Conservation (phyloP, 2,797 vertebrate species). For the Gymnothorax reevesii region DNA sequence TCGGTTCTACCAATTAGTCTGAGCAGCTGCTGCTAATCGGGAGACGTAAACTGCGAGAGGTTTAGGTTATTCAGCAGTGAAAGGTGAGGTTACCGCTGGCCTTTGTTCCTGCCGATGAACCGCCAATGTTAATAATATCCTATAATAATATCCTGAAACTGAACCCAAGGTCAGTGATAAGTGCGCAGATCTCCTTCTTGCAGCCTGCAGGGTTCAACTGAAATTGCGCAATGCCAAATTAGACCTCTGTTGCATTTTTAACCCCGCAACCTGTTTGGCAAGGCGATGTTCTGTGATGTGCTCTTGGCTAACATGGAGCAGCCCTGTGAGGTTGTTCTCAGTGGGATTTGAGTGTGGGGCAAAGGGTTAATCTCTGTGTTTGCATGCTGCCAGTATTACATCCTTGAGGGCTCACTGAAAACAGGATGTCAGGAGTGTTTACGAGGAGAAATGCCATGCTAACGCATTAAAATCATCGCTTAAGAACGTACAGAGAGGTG, state of each 20-base stretch:
- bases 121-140: no score
- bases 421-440: background rate
- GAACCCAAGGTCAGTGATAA: no score
- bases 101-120: no score
- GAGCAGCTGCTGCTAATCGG: no score
- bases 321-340: background rate
- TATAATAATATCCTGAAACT: no score
- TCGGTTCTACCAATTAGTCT: no score
- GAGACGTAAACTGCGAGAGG: no score
- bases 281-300: no score
- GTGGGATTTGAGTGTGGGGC: background rate
- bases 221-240: background rate
- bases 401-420: background rate
- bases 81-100: no score
- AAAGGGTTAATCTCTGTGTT: background rate
- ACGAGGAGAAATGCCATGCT: background rate
- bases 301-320: background rate
- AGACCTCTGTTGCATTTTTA: background rate
- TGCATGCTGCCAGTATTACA: background rate
- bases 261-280: background rate
- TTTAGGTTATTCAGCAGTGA: no score
- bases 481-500: no score
- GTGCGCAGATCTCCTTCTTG: no score
- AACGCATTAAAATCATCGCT: background rate
- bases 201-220: background rate